Evolutionary conservation across 35 echinoderm and acorn worm genomes (phyloP), one percentile per base, ranked within the genome.

Genomic region (Chiridota heheva): DNA sequence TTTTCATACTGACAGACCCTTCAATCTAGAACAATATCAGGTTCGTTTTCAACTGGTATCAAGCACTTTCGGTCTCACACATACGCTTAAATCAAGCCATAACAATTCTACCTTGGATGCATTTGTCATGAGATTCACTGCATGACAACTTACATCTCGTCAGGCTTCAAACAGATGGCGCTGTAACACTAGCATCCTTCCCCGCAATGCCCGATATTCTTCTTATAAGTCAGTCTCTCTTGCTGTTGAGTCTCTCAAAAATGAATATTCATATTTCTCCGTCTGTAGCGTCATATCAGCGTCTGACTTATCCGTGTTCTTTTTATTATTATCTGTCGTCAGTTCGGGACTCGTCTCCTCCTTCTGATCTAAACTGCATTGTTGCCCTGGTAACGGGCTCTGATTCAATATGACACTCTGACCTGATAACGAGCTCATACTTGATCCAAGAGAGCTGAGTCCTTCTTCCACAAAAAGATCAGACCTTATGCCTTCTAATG

Each of bases 391-490:
- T 38, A 36, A 20, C 2, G 75, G 75, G 30, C 75, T 78, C 53
- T 59, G 75, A 78, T 78, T 78, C 18, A 58, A 49, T 61, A 78
- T 78, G 5, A 78, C 75, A 31, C 75, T 78, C 53, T 78, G 75
- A 35, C 75, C 75, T 18, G 75, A 78, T 37, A 78, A 29, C 7
- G 75, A 78, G 53, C 75, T 78, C 75, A 78, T 78, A 35, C 75
- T 78, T 0, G 75, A 78, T 15, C 75, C 75, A 39, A 60, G 75
- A 20, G 75, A 78, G 27, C 75, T 78, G 10, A 78, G 30, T 0
- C 75, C 75, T 18, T 57, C 75, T 29, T 78, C 75, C 5, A 58
- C 75, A 0, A 60, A 34, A 0, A 78, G 75, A 24, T 78, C 75
- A 49, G 75, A 60, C 33, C 62, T 78, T n/a, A n/a, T n/a, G 34